Evolutionary conservation across 2,113 vertebrate species (phyloP), one percentile per base, ranked within the genome.

Genomic region (Erinaceus europaeus): DNA sequence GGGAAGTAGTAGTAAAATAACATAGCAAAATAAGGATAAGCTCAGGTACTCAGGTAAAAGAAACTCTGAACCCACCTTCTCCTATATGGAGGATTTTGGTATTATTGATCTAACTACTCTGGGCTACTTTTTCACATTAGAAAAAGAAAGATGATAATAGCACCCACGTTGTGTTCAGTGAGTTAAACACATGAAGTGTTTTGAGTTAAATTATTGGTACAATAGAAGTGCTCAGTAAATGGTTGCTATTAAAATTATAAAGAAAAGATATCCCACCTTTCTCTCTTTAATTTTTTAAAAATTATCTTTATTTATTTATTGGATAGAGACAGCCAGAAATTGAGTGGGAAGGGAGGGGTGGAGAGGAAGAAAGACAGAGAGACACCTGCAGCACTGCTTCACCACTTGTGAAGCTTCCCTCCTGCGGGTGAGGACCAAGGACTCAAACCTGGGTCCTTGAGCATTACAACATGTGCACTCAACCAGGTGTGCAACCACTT

Each of bases 231-330:
- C 46, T 84, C 44, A 74, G 62, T 34, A 46, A 84, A 88, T 59
- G 40, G 40, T 27, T 64, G 25, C 46, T 72, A 85, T 81, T 77
- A 40, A 84, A 89, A 85, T 68, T 20, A 72, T 27, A 69, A 72
- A 42, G 40, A 34, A 44, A 74, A 84, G 48, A 46, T 25, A 78
- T 34, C 20, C 44, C 55, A 18, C 32, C 10, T 2, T 74, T 90
- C 68, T 53, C 32, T 34, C 68, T 86, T 65, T 21, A 57, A 27
- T 57, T 44, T 85, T 77, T 69, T 55, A 25, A 71, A 50, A 59
- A 59, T n/a, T n/a, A n/a, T n/a, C n/a, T n/a, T n/a, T n/a, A n/a
- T n/a, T n/a, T n/a, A n/a, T n/a, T n/a, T n/a, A n/a, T n/a, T n/a
- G n/a, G n/a, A n/a, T n/a, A n/a, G n/a, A n/a, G n/a, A n/a, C n/a